These are phyloP conservation scores for Dilophus febrilis DNA, from an alignment of 2,888 invertebrate species.

Conservation along the genomic window DNA sequence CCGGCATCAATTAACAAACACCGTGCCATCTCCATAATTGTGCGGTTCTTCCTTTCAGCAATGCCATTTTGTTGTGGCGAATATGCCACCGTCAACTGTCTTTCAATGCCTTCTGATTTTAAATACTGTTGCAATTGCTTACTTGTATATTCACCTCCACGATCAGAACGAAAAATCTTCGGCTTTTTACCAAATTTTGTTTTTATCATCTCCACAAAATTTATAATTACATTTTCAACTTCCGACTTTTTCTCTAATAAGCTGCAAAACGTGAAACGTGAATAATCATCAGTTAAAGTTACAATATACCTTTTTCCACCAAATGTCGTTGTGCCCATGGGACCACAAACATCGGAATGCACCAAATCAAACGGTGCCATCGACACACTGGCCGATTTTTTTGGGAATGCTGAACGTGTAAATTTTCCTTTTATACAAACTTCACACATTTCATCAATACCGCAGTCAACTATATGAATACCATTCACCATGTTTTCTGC, in stretches of 20 bases:
- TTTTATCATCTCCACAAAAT: conserved; percentile 9
- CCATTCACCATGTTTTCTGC: too few species aligned
- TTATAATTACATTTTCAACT: conserved; percentile 8
- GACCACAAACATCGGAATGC: not conserved
- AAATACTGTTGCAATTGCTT: conserved; percentile 10
- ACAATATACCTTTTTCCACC: too few species aligned
- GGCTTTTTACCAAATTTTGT: conserved; percentile 10
- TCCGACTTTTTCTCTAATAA: conserved; percentile 14
- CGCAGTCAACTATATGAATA: not conserved
- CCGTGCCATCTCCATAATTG: too few species aligned
- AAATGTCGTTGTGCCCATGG: conserved; percentile 9
- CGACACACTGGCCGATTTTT: not conserved
- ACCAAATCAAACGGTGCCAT: not conserved
- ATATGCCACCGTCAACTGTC: conserved; percentile 11
- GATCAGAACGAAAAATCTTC: conserved; percentile 10
- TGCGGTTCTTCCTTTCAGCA: too few species aligned
- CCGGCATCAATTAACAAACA: conserved; percentile 15
- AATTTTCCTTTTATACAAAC: conserved; percentile 15
- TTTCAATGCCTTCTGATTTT: conserved; percentile 14
- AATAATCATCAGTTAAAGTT: conserved; percentile 20
- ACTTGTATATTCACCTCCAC: conserved; percentile 16
- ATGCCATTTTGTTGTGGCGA: too few species aligned
- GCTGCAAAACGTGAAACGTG: conserved; percentile 14
- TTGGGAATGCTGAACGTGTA: conserved; percentile 5
- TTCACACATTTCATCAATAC: too few species aligned